Base-by-base conservation (phyloP, 2,113 vertebrate species). In the Columba livia region DNA sequence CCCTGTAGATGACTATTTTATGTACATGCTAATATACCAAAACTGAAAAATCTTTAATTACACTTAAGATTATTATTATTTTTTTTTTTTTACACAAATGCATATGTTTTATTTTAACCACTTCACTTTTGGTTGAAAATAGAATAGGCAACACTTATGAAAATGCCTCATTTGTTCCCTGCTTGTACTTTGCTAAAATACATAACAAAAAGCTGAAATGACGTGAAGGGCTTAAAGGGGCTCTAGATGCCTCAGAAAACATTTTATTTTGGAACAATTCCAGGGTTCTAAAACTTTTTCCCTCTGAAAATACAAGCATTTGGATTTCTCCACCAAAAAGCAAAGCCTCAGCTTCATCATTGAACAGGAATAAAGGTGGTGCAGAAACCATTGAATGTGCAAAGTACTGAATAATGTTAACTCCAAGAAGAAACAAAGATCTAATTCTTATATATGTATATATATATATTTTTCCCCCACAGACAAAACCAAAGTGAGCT, bases 21-120 rank as follows among this genome's bases (percentile, higher is more conserved):
- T 95, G 80, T 70, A 95, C 98, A 96, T 96, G 96, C 97, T 91
- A 88, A 91, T 87, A 93, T 88, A 96, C 96, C 94, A 96, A 98
- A 98, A 94, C 89, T 48, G 58, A 95, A 96, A 94, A 81, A 38
- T 5, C 13, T 67, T 96, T 96, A 96, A 89, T 96, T 96, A 98
- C 94, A 96, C 74, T 93, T 94, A 95, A 90, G 72, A 77, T 40
- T 40, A 38, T 38, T 38, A 12, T 44, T 84, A n/a, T 58, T 21
- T 40, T 79, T 72, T 74, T 75, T 74, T 95, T 85, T 93, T 88
- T 94, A 97, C 95, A 97, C 54, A 82, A 93, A 92, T 95, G 67
- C 89, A 48, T 85, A 66, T 42, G 64, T 95, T 97, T 71, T 79
- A 80, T 96, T 96, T 97, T 93, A 97, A 96, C 94, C 54, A 92